These are phyloP conservation scores for Myopa testacea DNA, from an alignment of 2,888 invertebrate genomes.

Conservation along the genomic window DNA sequence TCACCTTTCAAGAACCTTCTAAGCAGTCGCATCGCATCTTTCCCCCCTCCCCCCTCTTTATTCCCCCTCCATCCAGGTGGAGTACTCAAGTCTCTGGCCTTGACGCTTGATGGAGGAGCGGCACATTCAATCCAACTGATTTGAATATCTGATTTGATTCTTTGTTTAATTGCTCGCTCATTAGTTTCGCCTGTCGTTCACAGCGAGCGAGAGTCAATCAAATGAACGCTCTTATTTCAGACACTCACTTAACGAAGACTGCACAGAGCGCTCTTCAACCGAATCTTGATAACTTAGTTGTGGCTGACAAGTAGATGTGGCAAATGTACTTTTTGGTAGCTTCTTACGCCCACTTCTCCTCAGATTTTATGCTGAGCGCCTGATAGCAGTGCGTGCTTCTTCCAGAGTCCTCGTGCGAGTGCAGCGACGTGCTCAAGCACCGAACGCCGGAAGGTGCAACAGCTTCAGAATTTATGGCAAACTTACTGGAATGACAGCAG, in stretches of 20 bases:
- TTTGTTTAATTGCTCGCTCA: neutral
- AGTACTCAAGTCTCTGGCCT: too few species aligned
- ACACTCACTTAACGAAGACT: neutral
- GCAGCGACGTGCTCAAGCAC: conserved; percentile 60
- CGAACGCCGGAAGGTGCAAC: conserved; percentile 58
- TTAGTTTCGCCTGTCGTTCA: neutral
- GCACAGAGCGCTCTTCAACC: neutral
- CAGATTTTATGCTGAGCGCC: conserved; percentile 15
- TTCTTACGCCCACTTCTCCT: neutral
- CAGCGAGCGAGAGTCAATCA: neutral
- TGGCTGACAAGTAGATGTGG: neutral
- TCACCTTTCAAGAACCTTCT: too few species aligned
- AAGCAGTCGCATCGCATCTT: too few species aligned
- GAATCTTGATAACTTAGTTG: conserved; percentile 8
- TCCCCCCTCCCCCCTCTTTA: too few species aligned
- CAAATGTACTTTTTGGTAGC: neutral
- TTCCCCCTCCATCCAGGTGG: too few species aligned
- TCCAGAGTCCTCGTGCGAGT: conserved; percentile 38
- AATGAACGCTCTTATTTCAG: neutral
- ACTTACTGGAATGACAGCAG: conserved; percentile 12
- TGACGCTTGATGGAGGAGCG: too few species aligned
- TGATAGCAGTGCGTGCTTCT: conserved; percentile 25
- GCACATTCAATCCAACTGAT: too few species aligned
- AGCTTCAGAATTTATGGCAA: conserved; percentile 45
- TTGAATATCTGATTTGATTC: too few species aligned